phyloP scores from a whole-genome alignment of 35 echinoderm and acorn worm genomes.

The Ophioderma brevispina region DNA sequence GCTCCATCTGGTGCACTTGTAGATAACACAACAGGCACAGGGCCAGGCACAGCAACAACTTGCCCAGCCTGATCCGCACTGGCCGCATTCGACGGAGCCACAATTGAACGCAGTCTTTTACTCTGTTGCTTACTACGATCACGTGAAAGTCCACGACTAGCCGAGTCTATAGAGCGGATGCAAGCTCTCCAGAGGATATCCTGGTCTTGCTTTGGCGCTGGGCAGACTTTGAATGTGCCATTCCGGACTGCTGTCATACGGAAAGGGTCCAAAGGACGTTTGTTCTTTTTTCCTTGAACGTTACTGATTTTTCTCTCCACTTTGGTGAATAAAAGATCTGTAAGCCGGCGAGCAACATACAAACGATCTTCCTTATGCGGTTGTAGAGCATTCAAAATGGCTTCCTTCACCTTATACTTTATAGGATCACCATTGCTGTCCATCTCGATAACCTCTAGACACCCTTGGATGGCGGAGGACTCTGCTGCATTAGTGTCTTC shows the following conservation, averaged over 20 bases:
- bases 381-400: not conserved
- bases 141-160: not conserved
- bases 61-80: too few relatives aligned
- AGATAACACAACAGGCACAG: too few relatives aligned
- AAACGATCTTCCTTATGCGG: not conserved
- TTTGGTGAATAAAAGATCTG: not conserved
- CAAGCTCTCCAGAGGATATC: not conserved
- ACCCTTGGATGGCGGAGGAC: not conserved
- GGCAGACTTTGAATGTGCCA: not conserved
- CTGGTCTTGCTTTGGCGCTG: not conserved
- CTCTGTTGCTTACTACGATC: not conserved
- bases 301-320: not conserved
- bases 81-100: not conserved
- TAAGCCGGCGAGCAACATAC: not conserved
- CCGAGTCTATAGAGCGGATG: not conserved
- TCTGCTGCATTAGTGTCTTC: not conserved
- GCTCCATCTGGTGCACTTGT: too few relatives aligned
- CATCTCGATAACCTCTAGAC: not conserved
- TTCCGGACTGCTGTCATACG: not conserved
- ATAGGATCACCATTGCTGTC: not conserved
- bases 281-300: not conserved
- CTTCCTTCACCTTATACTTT: not conserved
- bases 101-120: not conserved
- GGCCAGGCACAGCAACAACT: too few relatives aligned
- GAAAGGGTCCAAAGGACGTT: not conserved